phyloP scores from a whole-genome alignment of 2,888 invertebrate genomes.

The Miltochrista miniata region DNA sequence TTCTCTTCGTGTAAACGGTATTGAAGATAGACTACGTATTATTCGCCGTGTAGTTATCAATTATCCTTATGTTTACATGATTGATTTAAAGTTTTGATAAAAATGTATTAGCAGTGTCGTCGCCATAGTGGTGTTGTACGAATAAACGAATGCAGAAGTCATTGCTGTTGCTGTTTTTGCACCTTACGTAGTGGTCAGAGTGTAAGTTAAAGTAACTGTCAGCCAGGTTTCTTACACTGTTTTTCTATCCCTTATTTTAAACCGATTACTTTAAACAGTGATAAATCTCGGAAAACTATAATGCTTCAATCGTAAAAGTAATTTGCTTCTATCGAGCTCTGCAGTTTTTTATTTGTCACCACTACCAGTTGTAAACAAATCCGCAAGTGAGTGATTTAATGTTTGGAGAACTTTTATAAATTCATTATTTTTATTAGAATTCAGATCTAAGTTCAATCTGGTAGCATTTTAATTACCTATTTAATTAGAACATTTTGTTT shows the following conservation, averaged over 20 bases:
- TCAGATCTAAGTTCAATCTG: neutral
- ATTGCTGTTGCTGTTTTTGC: slow-evolving; percentile 61
- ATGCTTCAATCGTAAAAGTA: neutral
- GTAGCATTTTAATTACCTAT: neutral
- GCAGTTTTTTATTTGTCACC: slow-evolving; percentile 17
- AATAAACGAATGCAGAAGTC: slow-evolving; percentile 69
- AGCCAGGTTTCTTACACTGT: slow-evolving; percentile 37
- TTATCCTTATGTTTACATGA: slow-evolving; percentile 39
- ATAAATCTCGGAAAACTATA: slow-evolving; percentile 7
- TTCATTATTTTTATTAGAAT: neutral
- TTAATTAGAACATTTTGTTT: neutral
- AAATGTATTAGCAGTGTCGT: slow-evolving; percentile 57
- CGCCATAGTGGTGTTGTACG: slow-evolving; percentile 74
- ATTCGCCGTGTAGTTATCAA: slow-evolving; percentile 30
- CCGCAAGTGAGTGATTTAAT: slow-evolving; percentile 17
- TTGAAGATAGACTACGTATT: slow-evolving; percentile 46
- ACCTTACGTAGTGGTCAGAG: slow-evolving; percentile 67
- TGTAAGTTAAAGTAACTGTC: slow-evolving; percentile 67
- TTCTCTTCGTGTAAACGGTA: slow-evolving; percentile 61
- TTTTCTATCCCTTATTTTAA: slow-evolving; percentile 1
- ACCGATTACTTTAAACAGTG: slow-evolving; percentile 1
- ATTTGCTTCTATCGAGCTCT: slow-evolving; percentile 9
- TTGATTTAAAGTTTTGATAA: slow-evolving; percentile 42
- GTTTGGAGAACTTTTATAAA: slow-evolving; percentile 12
- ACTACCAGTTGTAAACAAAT: slow-evolving; percentile 36